Conservation (phyloP, 2,888 invertebrate genomes). For the Pyralis farinalis region DNA sequence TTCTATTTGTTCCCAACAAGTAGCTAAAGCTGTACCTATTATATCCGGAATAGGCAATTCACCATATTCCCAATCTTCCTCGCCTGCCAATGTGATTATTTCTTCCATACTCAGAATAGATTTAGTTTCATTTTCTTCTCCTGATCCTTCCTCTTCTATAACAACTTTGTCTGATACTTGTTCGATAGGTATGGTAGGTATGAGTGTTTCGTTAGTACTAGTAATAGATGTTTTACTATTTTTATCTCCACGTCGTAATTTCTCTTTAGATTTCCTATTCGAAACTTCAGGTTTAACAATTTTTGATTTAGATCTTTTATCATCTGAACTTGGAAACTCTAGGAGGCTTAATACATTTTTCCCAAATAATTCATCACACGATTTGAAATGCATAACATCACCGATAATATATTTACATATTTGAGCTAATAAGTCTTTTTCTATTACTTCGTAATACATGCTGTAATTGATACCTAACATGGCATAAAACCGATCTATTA, state of each 20-base stretch:
- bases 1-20: constrained; percentile 76
- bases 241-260: constrained; percentile 43
- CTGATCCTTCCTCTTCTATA: constrained; percentile 28
- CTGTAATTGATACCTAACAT: constrained; percentile 80
- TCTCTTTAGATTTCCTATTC: constrained; percentile 47
- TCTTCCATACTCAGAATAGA: constrained; percentile 32
- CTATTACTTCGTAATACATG: constrained; percentile 79
- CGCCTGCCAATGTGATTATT: constrained; percentile 52
- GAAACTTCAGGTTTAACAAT: constrained; percentile 52
- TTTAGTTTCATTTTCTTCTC: constrained; percentile 33
- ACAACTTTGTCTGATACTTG: constrained; percentile 27
- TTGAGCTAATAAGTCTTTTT: constrained; percentile 73
- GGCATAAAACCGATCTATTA: constrained; percentile 81
- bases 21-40: constrained; percentile 60
- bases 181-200: constrained; percentile 36
- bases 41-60: constrained; percentile 52
- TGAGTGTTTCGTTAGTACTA: constrained; percentile 41
- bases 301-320: constrained; percentile 57
- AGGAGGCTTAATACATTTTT: constrained; percentile 49
- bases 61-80: constrained; percentile 71
- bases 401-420: constrained; percentile 72
- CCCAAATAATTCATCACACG: constrained; percentile 61
- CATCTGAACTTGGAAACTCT: constrained; percentile 54
- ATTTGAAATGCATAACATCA: constrained; percentile 50
- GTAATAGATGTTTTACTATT: constrained; percentile 36